phyloP scores from a whole-genome alignment of 2,113 vertebrate genomes.

The Phasianus colchicus region DNA sequence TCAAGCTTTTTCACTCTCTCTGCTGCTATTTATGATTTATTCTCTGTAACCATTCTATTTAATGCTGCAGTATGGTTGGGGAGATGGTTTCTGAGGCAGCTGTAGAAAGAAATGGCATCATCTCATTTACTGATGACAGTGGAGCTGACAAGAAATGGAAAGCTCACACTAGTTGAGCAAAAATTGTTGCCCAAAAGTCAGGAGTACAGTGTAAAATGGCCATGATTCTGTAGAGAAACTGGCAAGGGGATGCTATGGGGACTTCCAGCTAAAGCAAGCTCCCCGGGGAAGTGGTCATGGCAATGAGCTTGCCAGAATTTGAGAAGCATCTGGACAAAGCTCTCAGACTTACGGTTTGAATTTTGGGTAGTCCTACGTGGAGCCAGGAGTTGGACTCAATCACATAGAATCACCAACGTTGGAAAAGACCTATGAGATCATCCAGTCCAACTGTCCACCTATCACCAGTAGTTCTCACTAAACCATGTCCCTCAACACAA shows the following conservation, averaged over 20 bases:
- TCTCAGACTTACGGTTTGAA: no score
- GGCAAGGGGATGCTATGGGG: background rate
- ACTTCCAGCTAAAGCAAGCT: background rate
- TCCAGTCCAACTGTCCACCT: no score
- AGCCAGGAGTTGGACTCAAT: no score
- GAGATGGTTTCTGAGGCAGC: background rate
- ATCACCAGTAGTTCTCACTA: no score
- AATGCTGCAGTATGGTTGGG: background rate
- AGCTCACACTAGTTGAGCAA: background rate
- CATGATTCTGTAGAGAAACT: background rate
- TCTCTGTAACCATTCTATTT: background rate
- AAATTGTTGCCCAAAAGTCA: background rate
- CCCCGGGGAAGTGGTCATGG: no score
- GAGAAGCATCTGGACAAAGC: no score
- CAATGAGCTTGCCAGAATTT: no score
- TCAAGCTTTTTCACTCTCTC: background rate
- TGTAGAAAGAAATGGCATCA: background rate
- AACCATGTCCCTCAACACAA: no score
- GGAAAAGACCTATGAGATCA: no score
- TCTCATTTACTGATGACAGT: background rate
- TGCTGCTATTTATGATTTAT: conserved; percentile 50
- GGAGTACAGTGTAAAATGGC: background rate
- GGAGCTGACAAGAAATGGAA: background rate
- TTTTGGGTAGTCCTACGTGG: no score
- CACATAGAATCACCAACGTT: no score